Base-by-base conservation (phyloP, 2,113 vertebrate species). In the Coreoperca whiteheadi region DNA sequence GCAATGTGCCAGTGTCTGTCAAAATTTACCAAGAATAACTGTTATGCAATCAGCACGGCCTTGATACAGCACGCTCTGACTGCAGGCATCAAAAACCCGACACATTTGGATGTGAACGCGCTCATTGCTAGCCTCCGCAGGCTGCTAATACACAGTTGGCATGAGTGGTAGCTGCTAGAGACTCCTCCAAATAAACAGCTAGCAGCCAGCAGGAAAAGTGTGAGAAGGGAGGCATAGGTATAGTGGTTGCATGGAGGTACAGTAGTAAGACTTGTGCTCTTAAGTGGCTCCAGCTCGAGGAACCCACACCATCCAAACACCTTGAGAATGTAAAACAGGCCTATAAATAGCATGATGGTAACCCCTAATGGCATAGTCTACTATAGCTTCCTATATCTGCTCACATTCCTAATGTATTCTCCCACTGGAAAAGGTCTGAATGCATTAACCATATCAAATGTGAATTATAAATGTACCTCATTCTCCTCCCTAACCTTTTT, bases 261-360 rank as follows among this genome's bases (percentile, higher is more conserved):
- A 30, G 63, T n/a, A 28, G 69, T 34, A 37, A 74, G 30, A 39
- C 59, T 15, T 16, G 14, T n/a, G n/a, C 43, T 81, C 25, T 51
- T 39, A 12, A 57, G 37, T 46, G 34, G 61, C 63, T 78, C 20
- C 59, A 43, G 21, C 59, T 74, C 61, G 57, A 30, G 61, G 56
- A 68, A 83, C 57, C 16, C 11, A 8, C 63, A 77, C 43, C 8
- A 54, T 74, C 51, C 53, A 20, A 20, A 46, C 59, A 61, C 73
- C 51, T 51, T 16, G n/a, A 59, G 61, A 64, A 77, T 53, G 25
- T 71, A 74, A 74, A 84, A 73, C 65, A 68, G 46, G 68, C 20
- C 83, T 89, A 89, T 84, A 92, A 88, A 92, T 89, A 86, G 6
- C 77, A 79, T 71, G 65, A 91, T 72, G 82, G 77, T 20, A 90